phyloP scores from a whole-genome alignment of 2,888 invertebrate genomes.

The Liodrosophila aerea region DNA sequence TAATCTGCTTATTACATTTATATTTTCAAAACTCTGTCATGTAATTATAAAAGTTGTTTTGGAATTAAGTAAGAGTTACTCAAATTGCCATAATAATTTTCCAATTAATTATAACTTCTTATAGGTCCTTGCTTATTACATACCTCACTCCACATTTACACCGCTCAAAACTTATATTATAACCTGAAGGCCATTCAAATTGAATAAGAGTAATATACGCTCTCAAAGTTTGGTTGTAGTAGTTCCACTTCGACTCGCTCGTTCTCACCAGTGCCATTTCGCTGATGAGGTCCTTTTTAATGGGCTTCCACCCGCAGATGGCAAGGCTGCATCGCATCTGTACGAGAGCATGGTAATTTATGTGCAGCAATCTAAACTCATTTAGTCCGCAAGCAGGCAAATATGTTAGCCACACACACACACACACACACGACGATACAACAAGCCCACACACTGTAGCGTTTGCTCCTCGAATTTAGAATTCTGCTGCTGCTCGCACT shows the following conservation, averaged over 20 bases:
- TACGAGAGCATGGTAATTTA: constrained; percentile 52
- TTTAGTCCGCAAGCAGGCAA: constrained; percentile 59
- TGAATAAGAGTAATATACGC: no score
- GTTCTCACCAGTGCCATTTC: background rate
- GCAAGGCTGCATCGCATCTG: background rate
- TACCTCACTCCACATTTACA: no score
- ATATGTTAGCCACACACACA: constrained; percentile 38
- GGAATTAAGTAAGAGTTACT: no score
- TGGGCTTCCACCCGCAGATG: constrained; percentile 6
- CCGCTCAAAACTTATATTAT: no score
- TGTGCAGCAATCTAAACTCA: constrained; percentile 62
- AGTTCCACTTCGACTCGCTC: background rate
- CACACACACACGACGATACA: constrained; percentile 20
- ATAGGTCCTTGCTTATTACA: no score
- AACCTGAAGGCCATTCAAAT: no score
- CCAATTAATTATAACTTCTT: no score
- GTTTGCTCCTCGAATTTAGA: constrained; percentile 28
- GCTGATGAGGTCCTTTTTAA: constrained; percentile 6
- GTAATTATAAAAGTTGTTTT: no score
- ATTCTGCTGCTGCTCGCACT: constrained; percentile 10
- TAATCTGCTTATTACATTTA: no score
- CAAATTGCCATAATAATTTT: no score
- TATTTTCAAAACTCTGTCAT: no score
- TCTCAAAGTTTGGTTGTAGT: no score
- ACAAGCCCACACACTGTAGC: background rate